phyloP scores from a whole-genome alignment of 2,113 vertebrate genomes.

The Chrysemys picta region DNA sequence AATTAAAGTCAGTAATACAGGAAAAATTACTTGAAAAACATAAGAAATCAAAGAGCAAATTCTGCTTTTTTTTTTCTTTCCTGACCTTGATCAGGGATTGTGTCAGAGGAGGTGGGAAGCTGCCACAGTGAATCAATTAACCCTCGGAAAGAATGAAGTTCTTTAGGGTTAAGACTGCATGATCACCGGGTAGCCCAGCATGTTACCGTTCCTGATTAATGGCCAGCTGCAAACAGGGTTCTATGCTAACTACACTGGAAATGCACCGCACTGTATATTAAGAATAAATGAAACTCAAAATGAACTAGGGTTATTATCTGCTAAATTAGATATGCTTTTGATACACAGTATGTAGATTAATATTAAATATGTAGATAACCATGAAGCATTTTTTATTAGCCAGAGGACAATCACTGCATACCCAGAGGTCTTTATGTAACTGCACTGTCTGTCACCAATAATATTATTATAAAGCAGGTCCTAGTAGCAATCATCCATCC shows the following conservation, averaged over 20 bases:
- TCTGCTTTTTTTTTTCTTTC: not conserved
- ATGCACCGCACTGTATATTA: not conserved
- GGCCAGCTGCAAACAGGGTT: not conserved
- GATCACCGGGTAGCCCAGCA: not conserved
- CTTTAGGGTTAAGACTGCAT: not conserved
- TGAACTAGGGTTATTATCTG: not conserved
- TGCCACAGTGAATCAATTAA: conserved; percentile 35
- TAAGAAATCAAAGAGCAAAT: not conserved
- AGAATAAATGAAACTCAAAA: not conserved
- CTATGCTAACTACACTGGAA: not conserved
- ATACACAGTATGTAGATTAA: not conserved
- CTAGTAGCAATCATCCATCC: not conserved
- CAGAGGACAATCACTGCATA: not conserved
- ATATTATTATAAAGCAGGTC: conserved; percentile 1
- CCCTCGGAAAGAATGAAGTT: not conserved
- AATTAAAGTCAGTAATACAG: not conserved
- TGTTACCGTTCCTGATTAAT: not conserved
- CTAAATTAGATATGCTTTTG: not conserved
- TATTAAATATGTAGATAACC: not conserved
- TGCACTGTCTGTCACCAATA: not conserved
- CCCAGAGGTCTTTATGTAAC: not conserved
- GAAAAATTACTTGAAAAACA: not conserved
- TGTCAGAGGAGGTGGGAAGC: conserved; percentile 9
- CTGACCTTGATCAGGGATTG: conserved; percentile 58
- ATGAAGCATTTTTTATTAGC: not conserved